Conservation (phyloP, 2,113 vertebrate species). For the Gymnarchus niloticus region DNA sequence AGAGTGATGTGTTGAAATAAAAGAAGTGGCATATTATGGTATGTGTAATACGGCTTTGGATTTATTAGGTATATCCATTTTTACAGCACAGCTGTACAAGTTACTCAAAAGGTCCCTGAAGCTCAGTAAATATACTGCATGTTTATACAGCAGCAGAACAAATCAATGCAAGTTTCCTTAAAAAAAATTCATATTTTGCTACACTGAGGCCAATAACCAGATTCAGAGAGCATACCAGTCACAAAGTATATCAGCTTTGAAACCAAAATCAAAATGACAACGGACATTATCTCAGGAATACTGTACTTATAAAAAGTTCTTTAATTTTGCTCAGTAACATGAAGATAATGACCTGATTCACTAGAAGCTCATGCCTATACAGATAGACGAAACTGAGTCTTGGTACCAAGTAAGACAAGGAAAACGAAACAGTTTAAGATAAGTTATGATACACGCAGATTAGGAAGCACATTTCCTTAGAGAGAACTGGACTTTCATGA, state of each 20-base stretch:
- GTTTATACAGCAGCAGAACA: slow-evolving; percentile 23
- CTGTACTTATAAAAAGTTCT: slow-evolving; percentile 56
- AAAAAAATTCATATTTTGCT: not conserved
- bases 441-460: slow-evolving; percentile 52
- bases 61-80: slow-evolving; percentile 27
- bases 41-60: slow-evolving; percentile 19
- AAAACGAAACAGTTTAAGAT: slow-evolving; percentile 19
- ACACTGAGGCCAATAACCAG: not conserved
- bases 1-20: not conserved
- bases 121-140: slow-evolving; percentile 20
- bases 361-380: slow-evolving; percentile 53
- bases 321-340: slow-evolving; percentile 45
- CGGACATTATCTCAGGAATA: slow-evolving; percentile 40
- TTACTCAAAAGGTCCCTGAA: slow-evolving; percentile 30
- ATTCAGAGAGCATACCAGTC: not conserved
- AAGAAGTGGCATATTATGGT: not conserved
- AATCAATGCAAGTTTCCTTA: slow-evolving; percentile 20
- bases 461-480: slow-evolving; percentile 57
- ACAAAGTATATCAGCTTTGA: not conserved
- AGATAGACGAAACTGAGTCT: slow-evolving; percentile 53
- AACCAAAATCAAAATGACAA: slow-evolving; percentile 9
- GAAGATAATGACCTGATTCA: slow-evolving; percentile 50
- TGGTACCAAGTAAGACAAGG: slow-evolving; percentile 44
- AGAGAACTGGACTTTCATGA: slow-evolving; percentile 52
- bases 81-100: slow-evolving; percentile 34